These are phyloP conservation scores for Merops nubicus DNA, from an alignment of 2,113 vertebrate species.

Conservation along the genomic window DNA sequence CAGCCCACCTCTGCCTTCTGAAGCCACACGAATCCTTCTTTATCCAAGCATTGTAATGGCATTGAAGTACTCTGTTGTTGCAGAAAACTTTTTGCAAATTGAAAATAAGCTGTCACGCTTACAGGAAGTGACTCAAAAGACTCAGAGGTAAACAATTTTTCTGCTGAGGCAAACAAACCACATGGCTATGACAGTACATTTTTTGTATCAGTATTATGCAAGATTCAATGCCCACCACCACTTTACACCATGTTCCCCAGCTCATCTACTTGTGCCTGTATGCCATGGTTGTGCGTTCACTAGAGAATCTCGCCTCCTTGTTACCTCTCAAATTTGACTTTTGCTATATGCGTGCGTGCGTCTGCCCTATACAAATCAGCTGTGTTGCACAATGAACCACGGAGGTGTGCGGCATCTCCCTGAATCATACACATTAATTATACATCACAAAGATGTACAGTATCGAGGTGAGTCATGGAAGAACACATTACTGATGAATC, in stretches of 20 bases:
- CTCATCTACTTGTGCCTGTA: not conserved
- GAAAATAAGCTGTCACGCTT: not conserved
- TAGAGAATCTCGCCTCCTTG: accelerated
- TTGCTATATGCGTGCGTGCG: not conserved
- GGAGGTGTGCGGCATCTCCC: not conserved
- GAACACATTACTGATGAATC: not conserved
- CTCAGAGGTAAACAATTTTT: not conserved
- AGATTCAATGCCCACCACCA: accelerated
- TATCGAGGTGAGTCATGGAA: not conserved
- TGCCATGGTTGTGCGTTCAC: not conserved
- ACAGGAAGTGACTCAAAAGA: slow-evolving; percentile 6
- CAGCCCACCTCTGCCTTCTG: not conserved
- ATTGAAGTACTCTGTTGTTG: not conserved
- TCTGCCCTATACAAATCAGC: not conserved
- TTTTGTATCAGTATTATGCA: accelerated
- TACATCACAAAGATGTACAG: not conserved
- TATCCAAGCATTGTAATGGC: not conserved
- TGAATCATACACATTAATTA: not conserved
- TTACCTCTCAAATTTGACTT: not conserved
- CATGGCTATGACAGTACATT: not conserved
- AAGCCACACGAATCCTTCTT: not conserved
- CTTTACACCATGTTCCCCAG: not conserved
- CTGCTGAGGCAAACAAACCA: not conserved
- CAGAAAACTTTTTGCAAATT: not conserved
- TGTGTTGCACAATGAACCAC: not conserved